Evolutionary conservation across 2,888 invertebrate genomes (phyloP).

Genomic region (Gari tellinella): DNA sequence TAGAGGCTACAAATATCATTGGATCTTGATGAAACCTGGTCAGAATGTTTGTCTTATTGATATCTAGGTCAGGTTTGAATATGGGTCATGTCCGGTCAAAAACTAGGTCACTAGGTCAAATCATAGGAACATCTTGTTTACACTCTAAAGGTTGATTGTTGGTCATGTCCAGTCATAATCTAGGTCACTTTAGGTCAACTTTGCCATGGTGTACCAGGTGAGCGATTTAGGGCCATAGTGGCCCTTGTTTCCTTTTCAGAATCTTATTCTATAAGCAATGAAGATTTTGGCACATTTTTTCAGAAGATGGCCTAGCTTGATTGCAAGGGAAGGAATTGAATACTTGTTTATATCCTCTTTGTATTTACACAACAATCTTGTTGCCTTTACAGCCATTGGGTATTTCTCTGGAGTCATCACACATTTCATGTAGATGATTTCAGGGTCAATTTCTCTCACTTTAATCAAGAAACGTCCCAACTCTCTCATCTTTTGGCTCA

Average conservation of each 20-base stretch:
- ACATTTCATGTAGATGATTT: constrained; percentile 14
- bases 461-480: constrained; percentile 30
- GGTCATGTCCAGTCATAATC: too few relatives aligned
- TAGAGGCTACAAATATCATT: too few relatives aligned
- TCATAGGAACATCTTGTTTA: too few relatives aligned
- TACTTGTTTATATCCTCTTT: constrained; percentile 14
- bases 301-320: constrained; percentile 38
- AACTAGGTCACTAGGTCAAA: too few relatives aligned
- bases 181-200: too few relatives aligned
- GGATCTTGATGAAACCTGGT: too few relatives aligned
- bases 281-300: constrained; percentile 32
- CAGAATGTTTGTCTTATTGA: too few relatives aligned
- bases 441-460: constrained; percentile 15
- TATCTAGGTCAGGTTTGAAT: too few relatives aligned
- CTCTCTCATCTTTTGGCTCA: constrained; percentile 42
- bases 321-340: constrained; percentile 36
- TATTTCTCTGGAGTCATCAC: constrained; percentile 29
- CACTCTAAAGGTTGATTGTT: too few relatives aligned
- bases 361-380: constrained; percentile 25
- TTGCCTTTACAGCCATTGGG: constrained; percentile 19
- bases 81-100: too few relatives aligned
- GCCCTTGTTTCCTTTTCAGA: constrained; percentile 7
- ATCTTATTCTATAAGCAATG: constrained; percentile 11
- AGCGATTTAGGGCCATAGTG: too few relatives aligned
- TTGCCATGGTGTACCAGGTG: too few relatives aligned